Evolutionary conservation across 2,113 vertebrate species (phyloP), one percentile per base, ranked within the genome.

Genomic region (Arothron firmamentum): DNA sequence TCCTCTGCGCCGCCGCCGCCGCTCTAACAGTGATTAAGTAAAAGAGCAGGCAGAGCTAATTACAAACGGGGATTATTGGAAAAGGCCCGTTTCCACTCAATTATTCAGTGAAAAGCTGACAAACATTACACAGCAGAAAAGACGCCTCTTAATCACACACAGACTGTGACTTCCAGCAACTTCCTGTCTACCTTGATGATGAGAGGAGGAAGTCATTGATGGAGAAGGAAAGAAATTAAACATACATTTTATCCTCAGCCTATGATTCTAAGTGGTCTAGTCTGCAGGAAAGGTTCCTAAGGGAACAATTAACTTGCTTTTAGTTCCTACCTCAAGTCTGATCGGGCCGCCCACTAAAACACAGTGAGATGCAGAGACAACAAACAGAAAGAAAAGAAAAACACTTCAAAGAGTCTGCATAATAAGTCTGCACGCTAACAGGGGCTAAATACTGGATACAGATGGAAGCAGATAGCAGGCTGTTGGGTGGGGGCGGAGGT

Each of bases 241-340:
- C 78, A 67, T 74, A 48, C 71, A 79, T 81, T 88, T 84, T 74
- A 80, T 85, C 67, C 56, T 58, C 67, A 62, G 70, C 61, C 64
- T 72, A 72, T 81, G 61, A 85, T 82, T 80, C 77, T 70, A 83
- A 88, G 80, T 72, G 73, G 72, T 73, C 59, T 42, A n/a, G 72
- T 58, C 77, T 80, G 70, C 80, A 86, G 80, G 57, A 84, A 80
- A 12, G 31, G 63, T 67, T 86, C 88, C 80, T 72, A 3, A 5
- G 85, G 82, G 86, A 87, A 87, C 82, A 87, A 88, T 89, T 89
- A 88, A 84, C 80, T 86, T 74, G 74, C 83, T 82, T 87, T 89
- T 80, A 87, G 79, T 85, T 87, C 74, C 67, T 80, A 82, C 74
- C 70, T 82, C 79, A 85, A 38, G 34, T 38, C 9, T 62, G 78